Evolutionary conservation across 2,888 invertebrate genomes (phyloP).

Genomic region (Tromatobia lineatoria): DNA sequence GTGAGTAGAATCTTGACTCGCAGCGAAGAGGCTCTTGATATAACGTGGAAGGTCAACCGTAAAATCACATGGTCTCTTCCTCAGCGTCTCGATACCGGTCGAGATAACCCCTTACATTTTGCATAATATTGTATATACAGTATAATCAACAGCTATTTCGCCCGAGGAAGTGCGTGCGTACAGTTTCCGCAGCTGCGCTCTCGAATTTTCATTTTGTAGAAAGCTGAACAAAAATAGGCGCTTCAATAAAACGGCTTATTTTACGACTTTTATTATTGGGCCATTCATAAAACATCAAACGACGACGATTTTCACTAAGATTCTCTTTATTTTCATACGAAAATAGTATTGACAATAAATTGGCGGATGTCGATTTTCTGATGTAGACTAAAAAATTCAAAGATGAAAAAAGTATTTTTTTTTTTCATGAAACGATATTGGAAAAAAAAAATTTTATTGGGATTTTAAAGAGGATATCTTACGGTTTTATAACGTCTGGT

Average conservation of each 20-base stretch:
- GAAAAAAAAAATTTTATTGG: no score
- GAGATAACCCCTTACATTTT: constrained; percentile 47
- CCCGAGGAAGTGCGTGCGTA: not conserved
- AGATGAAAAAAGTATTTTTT: no score
- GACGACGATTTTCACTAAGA: no score
- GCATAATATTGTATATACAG: constrained; percentile 27
- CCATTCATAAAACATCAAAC: not conserved
- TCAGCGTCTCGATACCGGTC: constrained; percentile 57
- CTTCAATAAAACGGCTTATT: not conserved
- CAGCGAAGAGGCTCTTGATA: constrained; percentile 13
- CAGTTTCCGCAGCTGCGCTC: not conserved
- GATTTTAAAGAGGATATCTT: no score
- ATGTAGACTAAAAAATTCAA: no score
- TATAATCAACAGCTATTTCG: not conserved
- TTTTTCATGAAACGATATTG: no score
- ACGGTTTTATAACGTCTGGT: no score
- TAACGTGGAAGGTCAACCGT: constrained; percentile 67
- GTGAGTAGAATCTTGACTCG: constrained; percentile 19
- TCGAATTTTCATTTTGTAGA: not conserved
- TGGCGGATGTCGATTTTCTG: no score
- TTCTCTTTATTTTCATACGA: no score
- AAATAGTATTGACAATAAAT: no score
- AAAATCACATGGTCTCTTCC: constrained; percentile 57
- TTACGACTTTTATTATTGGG: not conserved
- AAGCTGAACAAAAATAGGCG: not conserved